These are phyloP conservation scores for Cataglyphis hispanica DNA, from an alignment of 1,140 invertebrate genomes.

Conservation along the genomic window DNA sequence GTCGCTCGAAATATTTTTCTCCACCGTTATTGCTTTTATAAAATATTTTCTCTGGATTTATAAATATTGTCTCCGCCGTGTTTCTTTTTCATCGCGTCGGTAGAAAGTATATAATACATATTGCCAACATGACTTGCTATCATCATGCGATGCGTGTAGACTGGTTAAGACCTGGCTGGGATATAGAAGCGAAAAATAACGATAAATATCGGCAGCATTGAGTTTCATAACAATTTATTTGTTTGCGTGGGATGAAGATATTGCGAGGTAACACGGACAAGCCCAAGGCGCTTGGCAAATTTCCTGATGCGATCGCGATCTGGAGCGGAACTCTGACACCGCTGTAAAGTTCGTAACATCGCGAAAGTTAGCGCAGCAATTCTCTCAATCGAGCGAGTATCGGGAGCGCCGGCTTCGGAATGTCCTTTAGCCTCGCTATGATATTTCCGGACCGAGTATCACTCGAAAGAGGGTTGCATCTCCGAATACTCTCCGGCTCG, in stretches of 20 bases:
- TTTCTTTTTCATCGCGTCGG: too few relatives aligned
- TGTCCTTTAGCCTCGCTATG: neutral
- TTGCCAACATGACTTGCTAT: neutral
- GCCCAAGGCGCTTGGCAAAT: constrained; percentile 8
- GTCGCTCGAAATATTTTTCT: constrained; percentile 1
- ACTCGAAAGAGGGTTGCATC: neutral
- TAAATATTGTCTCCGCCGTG: constrained; percentile 14
- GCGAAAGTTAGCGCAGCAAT: constrained; percentile 48
- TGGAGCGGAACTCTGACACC: constrained; percentile 32
- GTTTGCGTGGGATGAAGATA: constrained; percentile 14
- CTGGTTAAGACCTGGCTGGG: too few relatives aligned
- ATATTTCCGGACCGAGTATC: constrained; percentile 1
- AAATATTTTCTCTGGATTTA: neutral
- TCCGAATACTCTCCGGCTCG: constrained; percentile 20
- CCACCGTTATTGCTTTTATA: constrained; percentile 9
- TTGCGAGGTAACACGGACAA: neutral
- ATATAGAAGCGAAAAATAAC: neutral
- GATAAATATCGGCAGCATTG: neutral
- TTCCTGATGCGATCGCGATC: constrained; percentile 11
- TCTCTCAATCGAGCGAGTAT: constrained; percentile 54
- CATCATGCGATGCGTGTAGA: neutral
- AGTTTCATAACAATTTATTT: constrained; percentile 29
- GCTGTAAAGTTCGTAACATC: constrained; percentile 45
- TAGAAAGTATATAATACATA: too few relatives aligned
- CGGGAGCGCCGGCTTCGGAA: constrained; percentile 32